Conservation (phyloP, 2,113 vertebrate genomes). For the Motacilla tschutschensis region DNA sequence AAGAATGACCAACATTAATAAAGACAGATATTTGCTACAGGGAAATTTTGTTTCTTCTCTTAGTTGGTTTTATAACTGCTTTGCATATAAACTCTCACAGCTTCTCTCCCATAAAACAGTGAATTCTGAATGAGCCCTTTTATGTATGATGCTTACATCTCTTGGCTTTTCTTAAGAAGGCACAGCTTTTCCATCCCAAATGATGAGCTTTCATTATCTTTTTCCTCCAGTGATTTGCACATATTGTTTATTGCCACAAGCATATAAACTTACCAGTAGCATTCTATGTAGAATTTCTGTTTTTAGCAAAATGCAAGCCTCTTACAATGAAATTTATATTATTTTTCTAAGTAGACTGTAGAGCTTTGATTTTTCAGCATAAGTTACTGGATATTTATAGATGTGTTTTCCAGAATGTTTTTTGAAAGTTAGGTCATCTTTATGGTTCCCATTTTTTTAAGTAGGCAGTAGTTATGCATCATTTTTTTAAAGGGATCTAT, state of each 20-base stretch:
- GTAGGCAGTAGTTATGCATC: background rate
- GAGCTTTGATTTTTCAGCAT: background rate
- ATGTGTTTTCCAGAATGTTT: background rate
- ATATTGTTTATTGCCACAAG: background rate
- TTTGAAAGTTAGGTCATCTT: background rate
- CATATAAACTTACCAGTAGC: background rate
- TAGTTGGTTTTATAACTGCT: constrained; percentile 10
- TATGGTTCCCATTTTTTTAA: background rate
- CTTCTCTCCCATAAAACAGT: background rate
- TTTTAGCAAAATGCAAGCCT: background rate
- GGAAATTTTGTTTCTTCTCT: background rate
- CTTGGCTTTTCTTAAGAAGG: background rate
- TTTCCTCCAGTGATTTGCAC: background rate
- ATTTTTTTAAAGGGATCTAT: background rate
- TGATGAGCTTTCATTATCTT: background rate
- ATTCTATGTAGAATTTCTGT: background rate
- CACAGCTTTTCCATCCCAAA: background rate
- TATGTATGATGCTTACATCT: background rate
- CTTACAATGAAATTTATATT: background rate
- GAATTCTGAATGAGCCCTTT: constrained; percentile 10
- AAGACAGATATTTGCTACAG: constrained; percentile 12
- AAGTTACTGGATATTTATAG: background rate
- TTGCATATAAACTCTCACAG: background rate
- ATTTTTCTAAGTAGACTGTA: background rate
- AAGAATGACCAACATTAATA: constrained; percentile 21